Base-by-base conservation (phyloP, 2,113 vertebrate species). In the Cranoglanis bouderius region DNA sequence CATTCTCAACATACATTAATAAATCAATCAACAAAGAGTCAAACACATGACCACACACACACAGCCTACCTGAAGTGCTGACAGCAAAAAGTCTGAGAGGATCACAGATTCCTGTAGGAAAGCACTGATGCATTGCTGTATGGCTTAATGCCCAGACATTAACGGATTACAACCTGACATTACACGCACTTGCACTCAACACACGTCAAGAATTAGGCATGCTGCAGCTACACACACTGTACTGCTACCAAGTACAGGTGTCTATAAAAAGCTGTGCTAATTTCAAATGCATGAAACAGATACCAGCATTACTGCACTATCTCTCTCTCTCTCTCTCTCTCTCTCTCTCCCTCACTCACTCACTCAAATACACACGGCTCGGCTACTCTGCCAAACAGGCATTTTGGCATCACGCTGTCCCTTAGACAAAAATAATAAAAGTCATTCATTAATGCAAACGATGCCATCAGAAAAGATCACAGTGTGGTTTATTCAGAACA, bases 181-280 rank as follows among this genome's bases (percentile, higher is more conserved):
- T 46, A 65, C 59, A 49, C 40, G 5, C 83, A 51, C 43, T 32
- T 49, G 61, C 26, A 21, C 59, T 65, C 14, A 10, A 51, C 59
- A 43, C 38, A 49, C 57, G 40, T 84, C 74, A 84, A 85, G 85
- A 89, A 67, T 75, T n/a, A 91, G 80, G 89, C 84, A 80, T 75
- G 57, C n/a, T 38, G 4, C 59, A 84, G 65, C 85, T 67, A 83
- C 38, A 59, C 78, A 46, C 82, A 61, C 70, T 87, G 82, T 13
- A 40, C 82, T 89, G 72, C 75, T 75, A 57, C 78, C 59, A 89
- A 85, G 43, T 67, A 65, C 72, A 89, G 88, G 82, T 80, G 88
- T 80, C 74, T 85, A 89, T 85, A 89, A 89, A 89, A 89, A 89
- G 88, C 82, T 80, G 88, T 55, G 88, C 82, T 85, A 89, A 85